phyloP scores from a whole-genome alignment of 2,797 vertebrate genomes.

The Coregonus sp. region DNA sequence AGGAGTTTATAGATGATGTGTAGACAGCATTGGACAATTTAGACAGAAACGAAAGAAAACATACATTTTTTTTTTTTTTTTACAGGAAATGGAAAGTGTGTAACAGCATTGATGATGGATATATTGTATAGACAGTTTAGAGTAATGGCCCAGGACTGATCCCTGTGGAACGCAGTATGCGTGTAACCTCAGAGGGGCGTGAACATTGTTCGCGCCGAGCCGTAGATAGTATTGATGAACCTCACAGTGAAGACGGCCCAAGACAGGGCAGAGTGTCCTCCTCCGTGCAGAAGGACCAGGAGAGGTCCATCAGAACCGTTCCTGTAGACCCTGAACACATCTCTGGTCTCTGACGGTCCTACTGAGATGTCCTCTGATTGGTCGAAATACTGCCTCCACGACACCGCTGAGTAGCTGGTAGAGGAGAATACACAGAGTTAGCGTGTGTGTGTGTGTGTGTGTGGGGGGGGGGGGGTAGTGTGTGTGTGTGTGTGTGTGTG shows the following conservation, averaged over 20 bases:
- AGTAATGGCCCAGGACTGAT: not conserved
- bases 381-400: slow-evolving; percentile 71
- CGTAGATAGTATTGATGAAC: not conserved
- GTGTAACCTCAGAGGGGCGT: not conserved
- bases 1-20: no score
- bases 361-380: slow-evolving; percentile 68
- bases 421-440: not conserved
- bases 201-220: not conserved
- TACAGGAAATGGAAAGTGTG: no score
- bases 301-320: slow-evolving; percentile 62
- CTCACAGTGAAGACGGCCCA: slow-evolving; percentile 72
- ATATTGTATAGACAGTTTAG: not conserved
- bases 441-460: no score
- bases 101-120: no score
- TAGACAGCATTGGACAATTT: no score
- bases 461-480: no score
- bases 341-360: slow-evolving; percentile 54
- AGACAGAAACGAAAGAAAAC: no score
- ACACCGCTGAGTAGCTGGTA: slow-evolving; percentile 66
- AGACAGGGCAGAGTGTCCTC: slow-evolving; percentile 69
- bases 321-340: slow-evolving; percentile 66
- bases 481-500: no score
- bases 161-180: not conserved
- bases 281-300: slow-evolving; percentile 70
- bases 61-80: no score